Evolutionary conservation across 1,140 invertebrate species (phyloP).

Genomic region (Tachypleus tridentatus): DNA sequence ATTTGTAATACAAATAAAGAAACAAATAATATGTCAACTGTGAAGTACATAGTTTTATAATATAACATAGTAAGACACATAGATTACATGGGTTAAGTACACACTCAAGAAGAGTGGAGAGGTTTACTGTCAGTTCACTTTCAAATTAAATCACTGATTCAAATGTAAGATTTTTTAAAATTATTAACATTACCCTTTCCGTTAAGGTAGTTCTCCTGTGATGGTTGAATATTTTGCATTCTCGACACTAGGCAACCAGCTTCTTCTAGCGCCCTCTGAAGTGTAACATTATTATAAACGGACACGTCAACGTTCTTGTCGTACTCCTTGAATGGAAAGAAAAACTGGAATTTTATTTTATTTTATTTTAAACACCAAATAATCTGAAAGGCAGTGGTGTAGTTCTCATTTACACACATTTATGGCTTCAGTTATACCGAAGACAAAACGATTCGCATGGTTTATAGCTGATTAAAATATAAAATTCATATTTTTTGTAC

Average conservation of each 20-base stretch:
- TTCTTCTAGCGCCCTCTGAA: conserved; percentile 14
- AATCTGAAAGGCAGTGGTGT: no score
- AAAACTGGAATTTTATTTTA: no score
- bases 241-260: conserved; percentile 10
- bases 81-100: neutral
- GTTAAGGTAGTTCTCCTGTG: conserved; percentile 11
- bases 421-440: no score
- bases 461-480: no score
- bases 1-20: neutral
- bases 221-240: conserved; percentile 11
- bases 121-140: no score
- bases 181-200: neutral
- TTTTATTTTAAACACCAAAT: no score
- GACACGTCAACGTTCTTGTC: conserved; percentile 17
- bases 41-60: neutral
- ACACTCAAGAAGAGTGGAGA: neutral
- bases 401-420: no score
- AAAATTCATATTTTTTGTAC: no score
- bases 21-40: neutral
- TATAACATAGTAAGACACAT: neutral
- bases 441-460: no score
- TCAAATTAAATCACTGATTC: no score
- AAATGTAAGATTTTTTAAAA: neutral
- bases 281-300: conserved; percentile 10
- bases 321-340: conserved; percentile 16